Base-by-base conservation (phyloP, 2,888 invertebrate genomes). In the Dendrolimus houi region DNA sequence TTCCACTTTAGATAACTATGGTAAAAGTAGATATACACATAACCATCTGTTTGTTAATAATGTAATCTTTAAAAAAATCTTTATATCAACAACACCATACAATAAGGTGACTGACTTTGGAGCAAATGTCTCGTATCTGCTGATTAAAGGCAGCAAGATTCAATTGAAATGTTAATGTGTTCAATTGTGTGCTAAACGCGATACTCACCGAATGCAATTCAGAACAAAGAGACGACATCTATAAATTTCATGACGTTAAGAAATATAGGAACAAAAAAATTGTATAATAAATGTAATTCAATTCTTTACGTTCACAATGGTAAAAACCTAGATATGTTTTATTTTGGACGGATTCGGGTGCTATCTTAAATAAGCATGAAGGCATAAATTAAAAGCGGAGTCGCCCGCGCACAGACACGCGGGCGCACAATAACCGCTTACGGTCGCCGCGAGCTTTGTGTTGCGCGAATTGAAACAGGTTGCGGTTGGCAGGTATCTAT, bases 381-480 rank as follows among this genome's bases (percentile, higher is more conserved):
- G 85, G 74, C 84, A 89, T 90, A 90, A 89, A 89, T 90, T 86
- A 86, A 75, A 68, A 71, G 71, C 64, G 73, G 77, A 71, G 79
- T 80, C 80, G 74, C 67, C 71, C 64, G 77, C 77, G 75, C 76
- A 6, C 3, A 47, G 12, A 12, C 47, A 10, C 47, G 6, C 9
- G 63, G 71, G 72, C 76, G 74, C 75, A 84, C 81, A 86, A 83
- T 78, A 29, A 72, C 76, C 59, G 67, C 67, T 72, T 75, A 72
- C 75, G 66, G 71, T 67, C 76, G 72, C 68, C 64, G 69, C 71
- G 63, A 65, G 77, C 79, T 80, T 85, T 84, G 81, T 85, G 78
- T 73, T 76, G 81, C 76, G 84, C 85, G 85, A 83, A 87, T 83
- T 77, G 81, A 91, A 91, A 92, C 92, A 91, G 89, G 91, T 87